Evolutionary conservation across 2,113 vertebrate species (phyloP).

Genomic region (Aviceda subcristata): DNA sequence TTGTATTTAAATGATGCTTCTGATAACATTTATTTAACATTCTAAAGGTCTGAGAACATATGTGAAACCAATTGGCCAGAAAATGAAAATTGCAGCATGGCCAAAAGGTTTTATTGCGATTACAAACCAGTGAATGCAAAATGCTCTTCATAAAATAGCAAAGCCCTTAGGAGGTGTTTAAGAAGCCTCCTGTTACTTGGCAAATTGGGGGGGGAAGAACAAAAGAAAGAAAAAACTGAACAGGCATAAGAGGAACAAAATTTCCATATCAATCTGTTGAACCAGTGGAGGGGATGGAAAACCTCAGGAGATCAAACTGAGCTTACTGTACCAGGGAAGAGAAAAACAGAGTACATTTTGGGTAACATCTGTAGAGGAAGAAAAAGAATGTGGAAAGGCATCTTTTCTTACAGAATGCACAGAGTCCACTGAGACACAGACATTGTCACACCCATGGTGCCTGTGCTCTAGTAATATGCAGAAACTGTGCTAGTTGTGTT

Average conservation of each 20-base stretch:
- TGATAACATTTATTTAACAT: conserved; percentile 23
- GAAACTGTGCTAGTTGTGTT: neutral
- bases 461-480: neutral
- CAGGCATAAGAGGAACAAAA: neutral
- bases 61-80: conserved; percentile 15
- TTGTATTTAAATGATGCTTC: neutral
- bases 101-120: neutral
- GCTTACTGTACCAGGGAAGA: neutral
- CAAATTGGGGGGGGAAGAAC: neutral
- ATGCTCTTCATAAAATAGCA: neutral
- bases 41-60: conserved; percentile 10
- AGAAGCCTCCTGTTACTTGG: neutral
- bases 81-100: conserved; percentile 31
- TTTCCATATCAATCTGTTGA: neutral
- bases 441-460: neutral
- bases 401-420: neutral
- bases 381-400: neutral
- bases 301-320: neutral
- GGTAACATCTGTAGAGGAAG: neutral
- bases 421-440: neutral
- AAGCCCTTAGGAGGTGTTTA: neutral
- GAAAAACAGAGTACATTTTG: neutral
- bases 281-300: neutral
- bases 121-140: neutral
- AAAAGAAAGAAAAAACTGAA: neutral